Conservation (phyloP, 2,888 invertebrate species). For the Panzeria rudis region DNA sequence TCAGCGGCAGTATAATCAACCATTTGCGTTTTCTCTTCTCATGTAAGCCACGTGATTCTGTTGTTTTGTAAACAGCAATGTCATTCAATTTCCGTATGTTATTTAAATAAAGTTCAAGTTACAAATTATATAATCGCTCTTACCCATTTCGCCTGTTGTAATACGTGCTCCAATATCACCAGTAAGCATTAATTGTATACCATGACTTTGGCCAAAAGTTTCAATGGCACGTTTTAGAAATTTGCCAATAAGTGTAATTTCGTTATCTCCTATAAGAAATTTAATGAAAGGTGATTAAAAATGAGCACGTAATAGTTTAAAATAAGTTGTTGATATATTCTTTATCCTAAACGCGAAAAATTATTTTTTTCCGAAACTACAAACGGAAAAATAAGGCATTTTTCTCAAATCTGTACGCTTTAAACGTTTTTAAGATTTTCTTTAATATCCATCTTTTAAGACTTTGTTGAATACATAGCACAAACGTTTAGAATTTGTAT, state of each 20-base stretch:
- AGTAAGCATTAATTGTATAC: slow-evolving; percentile 79
- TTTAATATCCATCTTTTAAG: too few relatives aligned
- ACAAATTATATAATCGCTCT: slow-evolving; percentile 48
- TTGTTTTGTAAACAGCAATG: not conserved
- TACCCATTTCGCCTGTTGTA: slow-evolving; percentile 77
- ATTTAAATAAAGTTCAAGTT: too few relatives aligned
- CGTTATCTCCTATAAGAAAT: slow-evolving; percentile 77
- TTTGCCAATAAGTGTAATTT: slow-evolving; percentile 78
- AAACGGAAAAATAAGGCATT: too few relatives aligned
- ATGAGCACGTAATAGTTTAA: not conserved
- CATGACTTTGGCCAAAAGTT: slow-evolving; percentile 81
- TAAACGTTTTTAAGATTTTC: too few relatives aligned
- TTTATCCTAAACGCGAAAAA: not conserved
- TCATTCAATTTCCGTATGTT: not conserved
- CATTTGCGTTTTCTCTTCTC: slow-evolving; percentile 79
- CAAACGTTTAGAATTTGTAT: too few relatives aligned
- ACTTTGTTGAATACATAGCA: too few relatives aligned
- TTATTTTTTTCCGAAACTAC: not conserved
- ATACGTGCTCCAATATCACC: slow-evolving; percentile 79
- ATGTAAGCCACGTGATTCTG: slow-evolving; percentile 77
- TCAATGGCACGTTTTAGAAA: slow-evolving; percentile 81
- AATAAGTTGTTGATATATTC: not conserved
- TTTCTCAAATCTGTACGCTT: too few relatives aligned
- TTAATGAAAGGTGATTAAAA: slow-evolving; percentile 9
- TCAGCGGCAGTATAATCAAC: slow-evolving; percentile 81